Evolutionary conservation across 2,113 vertebrate species (phyloP).

Genomic region (Chiloscyllium plagiosum): DNA sequence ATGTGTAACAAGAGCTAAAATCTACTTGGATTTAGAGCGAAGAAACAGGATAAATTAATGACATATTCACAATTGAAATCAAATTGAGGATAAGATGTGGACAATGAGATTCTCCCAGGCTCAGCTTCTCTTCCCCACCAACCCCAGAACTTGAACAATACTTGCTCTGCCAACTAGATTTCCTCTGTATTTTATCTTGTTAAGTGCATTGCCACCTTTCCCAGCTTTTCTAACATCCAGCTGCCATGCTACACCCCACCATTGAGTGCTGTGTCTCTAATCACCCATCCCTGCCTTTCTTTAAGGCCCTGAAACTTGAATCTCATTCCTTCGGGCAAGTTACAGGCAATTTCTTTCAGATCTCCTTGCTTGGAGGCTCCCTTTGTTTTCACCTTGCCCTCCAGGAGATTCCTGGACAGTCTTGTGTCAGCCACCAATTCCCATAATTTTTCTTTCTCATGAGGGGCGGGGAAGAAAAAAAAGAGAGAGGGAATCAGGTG

Average conservation of each 20-base stretch:
- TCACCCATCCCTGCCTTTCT: not conserved
- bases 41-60: not conserved
- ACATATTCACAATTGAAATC: not conserved
- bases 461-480: no score
- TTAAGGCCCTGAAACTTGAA: no score
- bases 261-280: not conserved
- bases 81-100: not conserved
- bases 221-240: not conserved
- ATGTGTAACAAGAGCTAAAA: conserved; percentile 9
- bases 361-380: not conserved
- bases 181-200: not conserved
- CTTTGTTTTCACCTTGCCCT: not conserved
- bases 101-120: not conserved
- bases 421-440: not conserved
- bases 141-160: not conserved
- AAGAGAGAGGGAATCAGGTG: no score
- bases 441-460: not conserved
- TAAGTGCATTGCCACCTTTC: not conserved
- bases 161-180: not conserved
- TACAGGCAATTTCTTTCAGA: not conserved
- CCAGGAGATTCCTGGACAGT: not conserved
- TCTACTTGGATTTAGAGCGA: not conserved
- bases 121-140: not conserved
- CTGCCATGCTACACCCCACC: not conserved
- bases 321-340: not conserved